Conservation (phyloP, 2,888 invertebrate genomes). For the Noctua janthina region DNA sequence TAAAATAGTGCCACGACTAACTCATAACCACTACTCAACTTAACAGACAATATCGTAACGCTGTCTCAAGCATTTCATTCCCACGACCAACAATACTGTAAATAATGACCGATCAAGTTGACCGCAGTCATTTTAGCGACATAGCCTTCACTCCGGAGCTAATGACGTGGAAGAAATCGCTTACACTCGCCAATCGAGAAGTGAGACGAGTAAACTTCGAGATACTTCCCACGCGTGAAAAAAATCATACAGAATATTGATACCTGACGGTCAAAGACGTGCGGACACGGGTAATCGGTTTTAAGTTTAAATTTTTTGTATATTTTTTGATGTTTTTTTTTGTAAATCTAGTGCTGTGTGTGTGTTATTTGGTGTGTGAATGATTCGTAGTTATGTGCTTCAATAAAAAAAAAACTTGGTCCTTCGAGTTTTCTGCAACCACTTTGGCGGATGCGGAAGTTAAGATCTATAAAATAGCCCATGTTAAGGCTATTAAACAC, state of each 20-base stretch:
- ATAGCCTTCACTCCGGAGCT: conserved; percentile 52
- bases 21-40: conserved; percentile 38
- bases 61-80: conserved; percentile 47
- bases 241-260: conserved; percentile 24
- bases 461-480: neutral
- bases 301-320: conserved; percentile 9
- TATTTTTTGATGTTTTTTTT: neutral
- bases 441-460: neutral
- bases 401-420: neutral
- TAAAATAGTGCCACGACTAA: conserved; percentile 32
- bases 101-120: conserved; percentile 57
- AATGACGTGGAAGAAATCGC: conserved; percentile 64
- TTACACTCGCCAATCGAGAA: conserved; percentile 45
- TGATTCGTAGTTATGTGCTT: neutral
- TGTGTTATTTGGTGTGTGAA: neutral
- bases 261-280: conserved; percentile 38
- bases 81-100: conserved; percentile 59
- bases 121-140: conserved; percentile 60
- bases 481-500: neutral
- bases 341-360: neutral
- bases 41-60: conserved; percentile 36
- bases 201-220: conserved; percentile 26
- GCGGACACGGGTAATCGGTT: conserved; percentile 49
- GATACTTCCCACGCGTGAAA: conserved; percentile 56
- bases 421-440: neutral